phyloP scores from a whole-genome alignment of 2,888 invertebrate species.

The Desoria tigrina region DNA sequence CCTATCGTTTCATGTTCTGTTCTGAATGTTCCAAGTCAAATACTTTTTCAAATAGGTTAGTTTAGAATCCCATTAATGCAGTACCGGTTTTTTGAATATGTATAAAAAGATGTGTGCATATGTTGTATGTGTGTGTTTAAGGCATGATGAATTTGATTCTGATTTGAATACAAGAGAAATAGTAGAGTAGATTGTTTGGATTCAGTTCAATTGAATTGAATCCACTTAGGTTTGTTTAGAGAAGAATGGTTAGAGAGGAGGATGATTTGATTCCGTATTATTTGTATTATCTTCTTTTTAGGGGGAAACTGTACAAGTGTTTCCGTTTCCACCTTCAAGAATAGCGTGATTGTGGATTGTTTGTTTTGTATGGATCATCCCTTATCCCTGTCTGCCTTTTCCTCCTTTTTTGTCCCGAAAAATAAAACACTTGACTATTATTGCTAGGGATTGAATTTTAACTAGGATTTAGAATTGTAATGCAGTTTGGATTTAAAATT shows the following conservation, averaged over 20 bases:
- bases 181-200: conserved; percentile 16
- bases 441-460: too few relatives aligned
- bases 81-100: too few relatives aligned
- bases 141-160: conserved; percentile 26
- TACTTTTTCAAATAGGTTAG: too few relatives aligned
- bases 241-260: conserved; percentile 27
- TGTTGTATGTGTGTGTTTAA: conserved; percentile 16
- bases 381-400: too few relatives aligned
- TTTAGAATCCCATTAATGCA: too few relatives aligned
- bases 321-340: conserved; percentile 33
- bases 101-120: too few relatives aligned
- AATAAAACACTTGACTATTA: too few relatives aligned
- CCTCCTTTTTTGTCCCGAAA: too few relatives aligned
- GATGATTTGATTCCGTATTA: conserved; percentile 38
- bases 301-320: conserved; percentile 31
- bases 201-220: conserved; percentile 28
- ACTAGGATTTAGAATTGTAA: too few relatives aligned
- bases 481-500: too few relatives aligned
- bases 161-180: conserved; percentile 13
- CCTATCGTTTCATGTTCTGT: too few relatives aligned
- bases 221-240: conserved; percentile 25
- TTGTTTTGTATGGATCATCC: conserved; percentile 1
- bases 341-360: conserved; percentile 24
- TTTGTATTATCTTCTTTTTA: background rate
- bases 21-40: too few relatives aligned